A percentile compares a stretch with the other conserved stretches of the same genome.
Evolutionary conservation across 2,797 vertebrate species (phyloP).

Genomic region (Rhinoraja longicauda): DNA sequence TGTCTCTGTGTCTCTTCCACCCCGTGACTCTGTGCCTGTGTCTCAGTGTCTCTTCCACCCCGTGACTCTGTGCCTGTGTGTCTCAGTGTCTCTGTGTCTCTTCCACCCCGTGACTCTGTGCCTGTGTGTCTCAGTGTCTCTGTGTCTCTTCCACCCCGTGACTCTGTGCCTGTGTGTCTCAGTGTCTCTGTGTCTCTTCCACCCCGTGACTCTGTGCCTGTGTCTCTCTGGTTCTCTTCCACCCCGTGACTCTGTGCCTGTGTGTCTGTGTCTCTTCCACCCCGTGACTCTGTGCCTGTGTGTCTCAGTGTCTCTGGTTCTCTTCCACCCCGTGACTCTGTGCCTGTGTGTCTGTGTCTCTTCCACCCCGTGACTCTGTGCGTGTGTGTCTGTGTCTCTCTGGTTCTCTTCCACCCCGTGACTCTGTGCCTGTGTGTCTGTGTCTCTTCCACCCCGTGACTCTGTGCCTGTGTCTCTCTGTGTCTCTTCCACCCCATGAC

Average conservation of each 20-base stretch:
- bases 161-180: not conserved
- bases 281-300: not conserved
- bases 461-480: not conserved
- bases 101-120: too few species aligned
- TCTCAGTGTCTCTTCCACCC: conserved; percentile 37
- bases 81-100: accelerated
- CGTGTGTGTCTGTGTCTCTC: not conserved
- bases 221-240: conserved; percentile 38
- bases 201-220: not conserved
- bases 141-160: too few species aligned
- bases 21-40: not conserved
- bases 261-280: too few species aligned
- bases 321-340: too few species aligned
- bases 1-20: not conserved
- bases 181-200: not conserved
- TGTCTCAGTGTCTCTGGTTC: too few species aligned
- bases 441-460: not conserved
- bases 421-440: not conserved
- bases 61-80: too few species aligned
- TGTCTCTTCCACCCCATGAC: conserved; percentile 26
- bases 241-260: too few species aligned
- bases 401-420: too few species aligned
- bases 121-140: not conserved
- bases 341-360: not conserved
- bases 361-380: not conserved